Evolutionary conservation across 2,888 invertebrate species (phyloP).

Genomic region (Erynnis tages): DNA sequence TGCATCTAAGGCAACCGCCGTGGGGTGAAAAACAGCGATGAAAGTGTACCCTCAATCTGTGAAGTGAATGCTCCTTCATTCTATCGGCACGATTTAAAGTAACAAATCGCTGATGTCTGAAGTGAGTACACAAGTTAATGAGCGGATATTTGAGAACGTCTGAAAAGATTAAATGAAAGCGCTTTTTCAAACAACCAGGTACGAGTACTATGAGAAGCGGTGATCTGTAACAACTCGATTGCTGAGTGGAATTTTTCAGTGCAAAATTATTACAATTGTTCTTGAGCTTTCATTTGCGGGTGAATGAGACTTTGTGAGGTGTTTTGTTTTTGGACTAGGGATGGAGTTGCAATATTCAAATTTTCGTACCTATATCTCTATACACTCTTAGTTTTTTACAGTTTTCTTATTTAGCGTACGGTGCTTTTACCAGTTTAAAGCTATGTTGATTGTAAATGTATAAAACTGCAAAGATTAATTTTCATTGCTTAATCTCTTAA

Average conservation of each 20-base stretch:
- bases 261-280: slow-evolving; percentile 10
- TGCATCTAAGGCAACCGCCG: too few relatives aligned
- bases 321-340: too few relatives aligned
- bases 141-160: slow-evolving; percentile 72
- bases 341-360: too few relatives aligned
- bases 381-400: too few relatives aligned
- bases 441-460: too few relatives aligned
- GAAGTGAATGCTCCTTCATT: slow-evolving; percentile 54
- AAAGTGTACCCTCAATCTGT: slow-evolving; percentile 50
- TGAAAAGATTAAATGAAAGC: slow-evolving; percentile 73
- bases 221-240: slow-evolving; percentile 43
- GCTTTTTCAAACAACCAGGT: slow-evolving; percentile 63
- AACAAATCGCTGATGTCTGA: slow-evolving; percentile 73
- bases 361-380: too few relatives aligned
- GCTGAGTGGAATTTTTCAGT: slow-evolving; percentile 46
- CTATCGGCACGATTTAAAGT: slow-evolving; percentile 66
- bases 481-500: too few relatives aligned
- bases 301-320: too few relatives aligned
- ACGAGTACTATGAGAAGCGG: too few relatives aligned
- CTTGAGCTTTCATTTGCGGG: background rate
- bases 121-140: slow-evolving; percentile 77
- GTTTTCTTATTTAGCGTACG: too few relatives aligned
- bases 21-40: slow-evolving; percentile 44
- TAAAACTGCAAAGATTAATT: too few relatives aligned
- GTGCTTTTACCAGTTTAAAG: too few relatives aligned